These are phyloP conservation scores for Chaetops frenatus DNA, from an alignment of 2,113 vertebrate genomes.

Conservation along the genomic window DNA sequence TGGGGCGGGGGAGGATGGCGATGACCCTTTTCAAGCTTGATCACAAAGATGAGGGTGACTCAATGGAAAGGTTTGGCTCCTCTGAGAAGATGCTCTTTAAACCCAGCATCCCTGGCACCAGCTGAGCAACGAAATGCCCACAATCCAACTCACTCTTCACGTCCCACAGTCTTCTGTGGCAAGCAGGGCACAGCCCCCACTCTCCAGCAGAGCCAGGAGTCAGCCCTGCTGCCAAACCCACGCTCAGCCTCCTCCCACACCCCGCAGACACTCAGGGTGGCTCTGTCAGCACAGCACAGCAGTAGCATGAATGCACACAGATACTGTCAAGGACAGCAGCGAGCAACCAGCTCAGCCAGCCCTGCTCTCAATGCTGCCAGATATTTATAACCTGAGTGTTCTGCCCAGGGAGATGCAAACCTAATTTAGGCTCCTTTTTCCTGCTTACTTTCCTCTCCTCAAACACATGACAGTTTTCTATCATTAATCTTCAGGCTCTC, in stretches of 20 bases:
- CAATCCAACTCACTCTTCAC: not conserved
- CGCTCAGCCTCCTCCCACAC: not conserved
- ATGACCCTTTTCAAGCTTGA: not conserved
- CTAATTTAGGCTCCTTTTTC: not conserved
- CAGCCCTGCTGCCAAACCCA: not conserved
- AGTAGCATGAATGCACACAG: not conserved
- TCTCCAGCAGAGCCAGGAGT: not conserved
- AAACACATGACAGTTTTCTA: not conserved
- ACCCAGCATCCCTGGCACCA: not conserved
- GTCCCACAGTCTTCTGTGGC: fast-evolving
- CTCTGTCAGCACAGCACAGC: not conserved
- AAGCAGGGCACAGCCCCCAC: not conserved
- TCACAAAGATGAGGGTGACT: not conserved
- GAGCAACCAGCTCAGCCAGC: not conserved
- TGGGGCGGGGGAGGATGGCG: not conserved
- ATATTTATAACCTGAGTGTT: conserved; percentile 40
- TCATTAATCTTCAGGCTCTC: not conserved
- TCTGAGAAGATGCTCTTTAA: not conserved
- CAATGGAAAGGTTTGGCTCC: not conserved
- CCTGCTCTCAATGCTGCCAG: not conserved
- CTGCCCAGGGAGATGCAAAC: not conserved
- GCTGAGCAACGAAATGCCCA: not conserved
- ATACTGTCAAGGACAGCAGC: not conserved
- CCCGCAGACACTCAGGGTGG: not conserved
- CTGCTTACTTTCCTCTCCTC: not conserved